These are phyloP conservation scores for Conger conger DNA, from an alignment of 2,113 vertebrate genomes.

Conservation along the genomic window DNA sequence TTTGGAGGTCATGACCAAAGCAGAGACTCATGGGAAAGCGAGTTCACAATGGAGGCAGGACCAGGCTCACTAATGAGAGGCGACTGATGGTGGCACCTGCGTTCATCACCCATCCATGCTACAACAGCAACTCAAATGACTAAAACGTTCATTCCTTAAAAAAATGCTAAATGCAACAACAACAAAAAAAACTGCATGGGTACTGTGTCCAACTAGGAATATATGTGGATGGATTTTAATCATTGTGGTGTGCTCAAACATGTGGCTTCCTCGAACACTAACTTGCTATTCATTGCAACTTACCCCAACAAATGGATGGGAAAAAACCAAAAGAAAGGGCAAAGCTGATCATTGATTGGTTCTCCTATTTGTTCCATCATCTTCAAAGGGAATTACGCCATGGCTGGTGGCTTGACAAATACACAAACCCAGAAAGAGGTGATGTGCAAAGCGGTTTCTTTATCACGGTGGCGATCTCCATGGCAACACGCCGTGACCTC, in stretches of 20 bases:
- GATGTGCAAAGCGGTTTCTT: conserved; percentile 61
- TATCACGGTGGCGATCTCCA: conserved; percentile 74
- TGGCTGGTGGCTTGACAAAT: conserved; percentile 97
- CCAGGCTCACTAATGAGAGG: conserved; percentile 64
- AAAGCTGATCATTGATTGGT: conserved; percentile 52
- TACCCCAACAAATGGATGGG: conserved; percentile 45
- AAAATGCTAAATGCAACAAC: conserved; percentile 14
- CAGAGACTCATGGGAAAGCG: conserved; percentile 58
- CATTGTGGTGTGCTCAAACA: conserved; percentile 68
- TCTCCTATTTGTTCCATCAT: conserved; percentile 69
- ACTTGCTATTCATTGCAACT: conserved; percentile 44
- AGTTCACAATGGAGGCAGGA: conserved; percentile 47
- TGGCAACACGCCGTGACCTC: conserved; percentile 59
- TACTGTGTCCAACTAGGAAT: conserved; percentile 65
- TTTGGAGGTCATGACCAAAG: conserved; percentile 78
- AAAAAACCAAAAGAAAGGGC: conserved; percentile 24
- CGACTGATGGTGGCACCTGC: conserved; percentile 52
- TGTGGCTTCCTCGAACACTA: conserved; percentile 59
- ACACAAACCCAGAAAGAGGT: conserved; percentile 67
- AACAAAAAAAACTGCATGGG: conserved; percentile 77
- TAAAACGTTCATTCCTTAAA: conserved; percentile 51
- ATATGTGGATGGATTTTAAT: conserved; percentile 63
- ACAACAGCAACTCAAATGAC: conserved; percentile 66
- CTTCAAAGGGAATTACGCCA: conserved; percentile 93
- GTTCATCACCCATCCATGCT: conserved; percentile 54